Evolutionary conservation across 1,140 invertebrate genomes (phyloP).

Genomic region (Mycetomoellerius zeteki): DNA sequence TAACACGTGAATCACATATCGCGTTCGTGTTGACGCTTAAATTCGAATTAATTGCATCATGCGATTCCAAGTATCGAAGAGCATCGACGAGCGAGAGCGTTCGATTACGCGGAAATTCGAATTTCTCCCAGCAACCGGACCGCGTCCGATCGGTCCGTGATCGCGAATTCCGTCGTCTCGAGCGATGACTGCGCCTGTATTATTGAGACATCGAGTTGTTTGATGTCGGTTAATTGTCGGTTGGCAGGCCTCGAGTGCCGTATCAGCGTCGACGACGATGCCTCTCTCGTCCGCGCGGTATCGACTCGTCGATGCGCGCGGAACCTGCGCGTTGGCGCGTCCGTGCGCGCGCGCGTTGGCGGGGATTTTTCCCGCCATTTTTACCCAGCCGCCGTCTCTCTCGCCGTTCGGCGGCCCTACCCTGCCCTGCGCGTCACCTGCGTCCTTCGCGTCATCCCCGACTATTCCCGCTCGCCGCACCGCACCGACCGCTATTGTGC

Average conservation of each 20-base stretch:
- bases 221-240: conserved; percentile 40
- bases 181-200: conserved; percentile 32
- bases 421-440: conserved; percentile 41
- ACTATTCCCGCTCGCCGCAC: not conserved
- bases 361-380: conserved; percentile 77
- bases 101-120: conserved; percentile 22
- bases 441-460: conserved; percentile 28
- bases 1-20: not conserved
- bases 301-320: conserved; percentile 69
- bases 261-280: conserved; percentile 43
- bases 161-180: conserved; percentile 9
- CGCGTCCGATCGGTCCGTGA: not conserved
- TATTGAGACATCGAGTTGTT: conserved; percentile 53
- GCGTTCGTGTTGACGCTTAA: not conserved
- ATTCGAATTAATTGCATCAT: conserved; percentile 50
- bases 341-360: conserved; percentile 13
- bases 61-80: conserved; percentile 38
- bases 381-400: conserved; percentile 50
- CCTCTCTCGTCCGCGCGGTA: conserved; percentile 61
- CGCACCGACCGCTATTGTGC: not conserved
- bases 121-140: not conserved
- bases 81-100: not conserved
- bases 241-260: not conserved
- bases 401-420: not conserved
- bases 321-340: conserved; percentile 58